phyloP scores from a whole-genome alignment of 53 echinoderm and acorn worm genomes.

The Stichopus horrens region DNA sequence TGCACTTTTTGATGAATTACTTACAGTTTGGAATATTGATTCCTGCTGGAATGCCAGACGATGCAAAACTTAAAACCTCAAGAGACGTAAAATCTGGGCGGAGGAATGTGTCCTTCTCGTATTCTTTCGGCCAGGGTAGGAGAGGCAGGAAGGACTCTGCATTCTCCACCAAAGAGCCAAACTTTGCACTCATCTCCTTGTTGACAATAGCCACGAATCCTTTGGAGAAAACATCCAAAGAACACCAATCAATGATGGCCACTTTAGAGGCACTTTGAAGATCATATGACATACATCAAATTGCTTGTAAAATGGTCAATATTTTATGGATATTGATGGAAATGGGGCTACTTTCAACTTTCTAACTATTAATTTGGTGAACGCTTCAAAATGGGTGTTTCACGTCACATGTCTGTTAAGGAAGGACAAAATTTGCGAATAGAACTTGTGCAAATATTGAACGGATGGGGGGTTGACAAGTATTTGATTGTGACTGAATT shows the following conservation, averaged over 20 bases:
- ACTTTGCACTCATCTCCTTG: conserved; percentile 98
- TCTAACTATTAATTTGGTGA: too few species aligned
- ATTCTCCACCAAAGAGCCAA: conserved; percentile 71
- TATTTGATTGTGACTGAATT: too few species aligned
- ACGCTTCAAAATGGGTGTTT: too few species aligned
- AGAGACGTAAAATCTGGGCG: conserved; percentile 95
- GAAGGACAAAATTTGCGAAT: too few species aligned
- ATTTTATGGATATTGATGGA: too few species aligned
- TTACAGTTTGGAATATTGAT: conserved; percentile 99
- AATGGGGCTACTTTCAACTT: too few species aligned
- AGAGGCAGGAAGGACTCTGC: conserved; percentile 82
- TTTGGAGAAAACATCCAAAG: conserved; percentile 7
- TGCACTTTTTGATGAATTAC: not conserved
- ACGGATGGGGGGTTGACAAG: too few species aligned
- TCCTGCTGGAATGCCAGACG: conserved; percentile 96
- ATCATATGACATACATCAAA: too few species aligned
- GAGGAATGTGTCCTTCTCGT: conserved; percentile 90
- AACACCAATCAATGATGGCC: not conserved
- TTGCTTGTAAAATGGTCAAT: too few species aligned
- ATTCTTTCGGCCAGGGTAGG: conserved; percentile 86
- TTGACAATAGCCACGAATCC: conserved; percentile 98
- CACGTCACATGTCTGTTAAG: too few species aligned
- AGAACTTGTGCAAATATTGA: too few species aligned
- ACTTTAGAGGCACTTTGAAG: too few species aligned
- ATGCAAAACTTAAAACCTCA: conserved; percentile 89